phyloP scores from a whole-genome alignment of 2,888 invertebrate species.

The Dynastes grantii region DNA sequence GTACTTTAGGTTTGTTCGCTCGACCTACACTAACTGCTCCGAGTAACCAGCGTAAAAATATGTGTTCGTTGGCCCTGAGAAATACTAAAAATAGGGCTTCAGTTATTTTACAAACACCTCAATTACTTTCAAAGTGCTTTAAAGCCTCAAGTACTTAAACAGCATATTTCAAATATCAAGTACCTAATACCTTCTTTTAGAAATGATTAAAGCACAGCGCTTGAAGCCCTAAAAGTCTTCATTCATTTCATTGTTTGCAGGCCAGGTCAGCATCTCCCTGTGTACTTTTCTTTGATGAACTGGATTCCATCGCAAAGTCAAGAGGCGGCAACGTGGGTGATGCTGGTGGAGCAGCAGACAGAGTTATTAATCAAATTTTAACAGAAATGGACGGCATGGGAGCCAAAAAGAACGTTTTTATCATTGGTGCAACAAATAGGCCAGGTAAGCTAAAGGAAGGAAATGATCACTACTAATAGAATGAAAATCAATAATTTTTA shows the following conservation, averaged over 20 bases:
- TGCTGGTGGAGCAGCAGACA: conserved; percentile 98
- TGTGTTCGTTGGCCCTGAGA: too few relatives aligned
- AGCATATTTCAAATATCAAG: too few relatives aligned
- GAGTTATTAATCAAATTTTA: conserved; percentile 99
- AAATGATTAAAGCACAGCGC: too few relatives aligned
- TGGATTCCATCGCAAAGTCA: conserved; percentile 99
- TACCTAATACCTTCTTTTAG: too few relatives aligned
- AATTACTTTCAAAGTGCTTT: too few relatives aligned
- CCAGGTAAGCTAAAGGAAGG: conserved; percentile 70
- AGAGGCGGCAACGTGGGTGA: conserved; percentile 98
- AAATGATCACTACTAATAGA: not conserved
- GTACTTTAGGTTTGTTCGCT: too few relatives aligned
- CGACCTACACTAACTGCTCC: too few relatives aligned
- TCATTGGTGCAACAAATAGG: conserved; percentile 96
- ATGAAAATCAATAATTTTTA: too few relatives aligned
- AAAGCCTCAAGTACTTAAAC: too few relatives aligned
- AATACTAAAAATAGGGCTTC: too few relatives aligned
- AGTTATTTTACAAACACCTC: too few relatives aligned
- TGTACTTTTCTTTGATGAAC: conserved; percentile 99
- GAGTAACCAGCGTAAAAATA: too few relatives aligned
- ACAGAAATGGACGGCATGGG: conserved; percentile 99
- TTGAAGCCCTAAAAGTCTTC: not conserved
- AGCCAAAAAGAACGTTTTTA: conserved; percentile 99
- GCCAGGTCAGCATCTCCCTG: conserved; percentile 99
- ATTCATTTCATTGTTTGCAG: conserved; percentile 68